Evolutionary conservation across 1,140 invertebrate species (phyloP).

Genomic region (Dufourea novaeangliae): DNA sequence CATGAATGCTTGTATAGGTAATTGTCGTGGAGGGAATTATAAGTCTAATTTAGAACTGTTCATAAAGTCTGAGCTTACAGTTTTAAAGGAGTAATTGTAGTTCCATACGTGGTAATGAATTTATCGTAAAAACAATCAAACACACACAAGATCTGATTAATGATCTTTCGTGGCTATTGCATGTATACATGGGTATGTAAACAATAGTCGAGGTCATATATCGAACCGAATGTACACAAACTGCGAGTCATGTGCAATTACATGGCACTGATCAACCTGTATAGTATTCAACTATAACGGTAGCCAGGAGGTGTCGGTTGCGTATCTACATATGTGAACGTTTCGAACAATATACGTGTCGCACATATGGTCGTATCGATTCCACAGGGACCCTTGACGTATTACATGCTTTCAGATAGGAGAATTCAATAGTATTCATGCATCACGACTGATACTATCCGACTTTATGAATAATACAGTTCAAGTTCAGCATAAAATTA

Average conservation of each 20-base stretch:
- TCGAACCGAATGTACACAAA: not conserved
- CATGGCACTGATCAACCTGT: slow-evolving; percentile 13
- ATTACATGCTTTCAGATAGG: slow-evolving; percentile 34
- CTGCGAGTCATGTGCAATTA: slow-evolving; percentile 32
- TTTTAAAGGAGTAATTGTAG: too few species aligned
- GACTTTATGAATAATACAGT: slow-evolving; percentile 24
- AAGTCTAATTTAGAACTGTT: not conserved
- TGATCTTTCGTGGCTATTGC: not conserved
- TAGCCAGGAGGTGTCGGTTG: slow-evolving; percentile 11
- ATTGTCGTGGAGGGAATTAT: not conserved
- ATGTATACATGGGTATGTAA: not conserved
- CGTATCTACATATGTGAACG: slow-evolving; percentile 7
- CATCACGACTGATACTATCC: not conserved
- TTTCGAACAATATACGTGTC: slow-evolving; percentile 14
- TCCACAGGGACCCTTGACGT: slow-evolving; percentile 54
- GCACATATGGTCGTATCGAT: slow-evolving; percentile 48
- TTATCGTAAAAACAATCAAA: not conserved
- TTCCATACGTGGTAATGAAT: not conserved
- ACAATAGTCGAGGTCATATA: not conserved
- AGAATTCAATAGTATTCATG: slow-evolving; percentile 42
- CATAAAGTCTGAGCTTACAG: too few species aligned
- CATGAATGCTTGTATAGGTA: not conserved
- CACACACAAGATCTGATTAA: not conserved
- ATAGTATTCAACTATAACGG: slow-evolving; percentile 2
- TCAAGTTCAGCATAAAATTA: slow-evolving; percentile 39